Percentiles rank a stretch among this genome's conserved stretches.
phyloP scores from a whole-genome alignment of 1,140 invertebrate genomes.

The Ceratina japonica region DNA sequence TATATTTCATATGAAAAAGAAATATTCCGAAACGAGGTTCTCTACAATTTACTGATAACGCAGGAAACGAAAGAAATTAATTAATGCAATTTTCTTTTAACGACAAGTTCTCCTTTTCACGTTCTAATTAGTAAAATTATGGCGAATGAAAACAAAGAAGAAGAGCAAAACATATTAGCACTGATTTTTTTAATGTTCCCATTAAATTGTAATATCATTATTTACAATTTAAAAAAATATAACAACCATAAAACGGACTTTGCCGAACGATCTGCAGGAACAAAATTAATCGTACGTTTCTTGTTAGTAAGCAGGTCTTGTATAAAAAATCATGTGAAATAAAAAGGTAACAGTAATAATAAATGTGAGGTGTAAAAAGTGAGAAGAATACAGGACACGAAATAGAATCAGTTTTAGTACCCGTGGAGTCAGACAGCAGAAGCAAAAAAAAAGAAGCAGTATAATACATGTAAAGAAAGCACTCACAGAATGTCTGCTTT shows the following conservation, averaged over 20 bases:
- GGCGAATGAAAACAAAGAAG: background rate
- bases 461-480: conserved; percentile 36
- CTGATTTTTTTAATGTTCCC: conserved; percentile 19
- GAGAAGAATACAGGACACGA: background rate
- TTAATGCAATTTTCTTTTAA: too few species aligned
- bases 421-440: background rate
- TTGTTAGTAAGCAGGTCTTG: conserved; percentile 5
- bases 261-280: conserved; percentile 18
- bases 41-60: too few species aligned
- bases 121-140: background rate
- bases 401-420: background rate
- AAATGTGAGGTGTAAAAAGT: conserved; percentile 1
- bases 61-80: too few species aligned
- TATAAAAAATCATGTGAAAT: background rate
- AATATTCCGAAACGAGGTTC: too few species aligned
- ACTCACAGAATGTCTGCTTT: conserved; percentile 43
- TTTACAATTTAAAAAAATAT: conserved; percentile 30
- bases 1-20: conserved; percentile 3
- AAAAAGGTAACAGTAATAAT: conserved; percentile 3
- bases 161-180: background rate
- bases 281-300: conserved; percentile 12
- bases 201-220: conserved; percentile 17
- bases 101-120: too few species aligned
- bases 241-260: conserved; percentile 25
- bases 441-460: conserved; percentile 33